phyloP scores from a whole-genome alignment of 2,888 invertebrate species.

The Ethmia dodecea region DNA sequence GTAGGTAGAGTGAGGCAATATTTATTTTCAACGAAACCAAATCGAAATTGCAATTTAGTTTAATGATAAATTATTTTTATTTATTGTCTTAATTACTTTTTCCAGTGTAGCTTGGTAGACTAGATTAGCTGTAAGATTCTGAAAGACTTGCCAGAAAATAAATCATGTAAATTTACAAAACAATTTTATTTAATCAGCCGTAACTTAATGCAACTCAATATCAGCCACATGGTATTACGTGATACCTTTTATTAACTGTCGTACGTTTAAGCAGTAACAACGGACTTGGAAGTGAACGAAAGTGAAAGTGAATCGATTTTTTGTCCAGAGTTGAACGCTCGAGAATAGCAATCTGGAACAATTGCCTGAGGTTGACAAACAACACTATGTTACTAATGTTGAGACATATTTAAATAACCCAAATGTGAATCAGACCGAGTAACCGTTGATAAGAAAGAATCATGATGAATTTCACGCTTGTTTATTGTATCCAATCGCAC shows the following conservation, averaged over 20 bases:
- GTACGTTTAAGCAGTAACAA: too few relatives aligned
- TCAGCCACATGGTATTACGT: too few relatives aligned
- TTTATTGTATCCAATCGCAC: slow-evolving; percentile 10
- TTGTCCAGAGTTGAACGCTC: slow-evolving; percentile 45
- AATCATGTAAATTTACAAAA: slow-evolving; percentile 12
- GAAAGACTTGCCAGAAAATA: slow-evolving; percentile 45
- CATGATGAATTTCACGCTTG: slow-evolving; percentile 7
- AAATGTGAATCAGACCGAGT: slow-evolving; percentile 35
- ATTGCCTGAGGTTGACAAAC: slow-evolving; percentile 21
- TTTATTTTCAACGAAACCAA: slow-evolving; percentile 46
- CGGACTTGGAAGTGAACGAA: slow-evolving; percentile 24
- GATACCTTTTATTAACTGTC: too few relatives aligned
- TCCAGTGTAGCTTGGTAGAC: slow-evolving; percentile 17
- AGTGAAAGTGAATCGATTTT: slow-evolving; percentile 53
- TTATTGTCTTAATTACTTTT: slow-evolving; percentile 9
- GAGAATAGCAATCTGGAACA: slow-evolving; percentile 30
- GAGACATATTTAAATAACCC: slow-evolving; percentile 35
- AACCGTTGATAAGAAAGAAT: slow-evolving; percentile 18
- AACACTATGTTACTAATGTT: slow-evolving; percentile 31
- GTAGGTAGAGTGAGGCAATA: slow-evolving; percentile 13
- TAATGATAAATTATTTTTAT: slow-evolving; percentile 36
- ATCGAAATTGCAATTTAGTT: slow-evolving; percentile 51
- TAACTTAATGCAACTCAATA: too few relatives aligned
- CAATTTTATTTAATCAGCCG: too few relatives aligned
- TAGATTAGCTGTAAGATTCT: slow-evolving; percentile 22